Evolutionary conservation across 2,797 vertebrate species (phyloP), one percentile per base, ranked within the genome.

Genomic region (Propithecus perrieri): DNA sequence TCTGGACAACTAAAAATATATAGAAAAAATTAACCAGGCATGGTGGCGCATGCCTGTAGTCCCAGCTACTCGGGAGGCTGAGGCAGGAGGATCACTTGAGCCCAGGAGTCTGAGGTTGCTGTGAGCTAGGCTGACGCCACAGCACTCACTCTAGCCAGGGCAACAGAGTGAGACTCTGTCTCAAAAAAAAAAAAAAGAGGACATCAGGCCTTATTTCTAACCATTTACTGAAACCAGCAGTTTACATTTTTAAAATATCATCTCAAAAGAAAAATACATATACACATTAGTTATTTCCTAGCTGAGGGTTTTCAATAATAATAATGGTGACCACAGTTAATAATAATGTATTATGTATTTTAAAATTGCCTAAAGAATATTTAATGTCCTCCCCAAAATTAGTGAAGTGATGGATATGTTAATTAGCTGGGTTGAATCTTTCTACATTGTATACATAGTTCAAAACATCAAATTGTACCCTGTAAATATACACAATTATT

Each of bases 191-290:
- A 41, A 41, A 41, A 41, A 41, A 41, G 5, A 41, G 41, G 41
- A 41, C 41, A 43, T 95, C 74, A 67, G 30, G 24, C 75, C 18
- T 83, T 84, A 86, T 94, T 15, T 46, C 59, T 85, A 94, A 83
- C 20, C 22, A 91, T 95, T 69, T 81, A 84, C 38, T 92, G 63
- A 97, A 94, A 80, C 41, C 1, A 95, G 7, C 4, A 80, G 46
- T 87, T 50, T 93, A 46, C 72, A 18, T 79, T 96, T 97, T 85
- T 26, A 33, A 85, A 95, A 91, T 93, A 38, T 89, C 30, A 65
- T 87, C 48, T 90, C 59, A 89, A 71, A 93, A 81, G 83, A 71
- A 89, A 43, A 92, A 89, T 30, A 88, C 30, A 55, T n/a, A 50
- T n/a, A 67, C 59, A 71, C 13, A 38, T n/a, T 81, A 79, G 22